A percentile compares a stretch with the other conserved stretches of the same genome.
Conservation (phyloP, 2,888 invertebrate genomes). For the Hyles lineata region DNA sequence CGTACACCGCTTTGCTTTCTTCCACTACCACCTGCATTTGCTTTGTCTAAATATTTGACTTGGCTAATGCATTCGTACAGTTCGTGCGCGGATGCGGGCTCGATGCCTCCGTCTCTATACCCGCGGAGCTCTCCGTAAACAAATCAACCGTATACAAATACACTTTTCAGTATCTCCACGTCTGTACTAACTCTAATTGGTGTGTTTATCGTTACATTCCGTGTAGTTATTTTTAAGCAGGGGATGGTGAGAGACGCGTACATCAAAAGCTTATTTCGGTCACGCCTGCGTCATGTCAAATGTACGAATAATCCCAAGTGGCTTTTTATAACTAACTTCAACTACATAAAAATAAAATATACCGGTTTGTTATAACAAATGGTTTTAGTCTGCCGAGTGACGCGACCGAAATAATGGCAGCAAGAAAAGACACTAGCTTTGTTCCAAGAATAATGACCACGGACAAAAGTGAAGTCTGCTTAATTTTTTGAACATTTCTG, state of each 20-base stretch:
- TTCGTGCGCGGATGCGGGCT: slow-evolving; percentile 43
- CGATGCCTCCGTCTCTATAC: background rate
- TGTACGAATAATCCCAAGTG: background rate
- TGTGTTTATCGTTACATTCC: background rate
- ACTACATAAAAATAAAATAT: slow-evolving; percentile 15
- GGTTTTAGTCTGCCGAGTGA: slow-evolving; percentile 20
- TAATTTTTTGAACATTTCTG: background rate
- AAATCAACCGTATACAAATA: slow-evolving; percentile 11
- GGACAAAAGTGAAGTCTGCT: slow-evolving; percentile 7
- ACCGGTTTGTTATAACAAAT: slow-evolving; percentile 17
- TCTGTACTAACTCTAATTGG: slow-evolving; percentile 13
- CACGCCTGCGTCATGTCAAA: slow-evolving; percentile 11
- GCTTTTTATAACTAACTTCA: slow-evolving; percentile 8
- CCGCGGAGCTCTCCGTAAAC: background rate
- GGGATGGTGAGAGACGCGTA: slow-evolving; percentile 6
- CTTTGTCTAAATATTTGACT: slow-evolving; percentile 68
- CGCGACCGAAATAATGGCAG: slow-evolving; percentile 7
- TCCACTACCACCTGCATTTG: slow-evolving; percentile 39
- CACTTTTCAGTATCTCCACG: slow-evolving; percentile 14
- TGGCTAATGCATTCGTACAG: slow-evolving; percentile 56
- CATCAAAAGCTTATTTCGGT: slow-evolving; percentile 18
- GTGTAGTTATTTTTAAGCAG: slow-evolving; percentile 2
- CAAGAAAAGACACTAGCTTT: slow-evolving; percentile 17
- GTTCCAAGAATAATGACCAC: slow-evolving; percentile 12
- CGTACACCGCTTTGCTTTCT: slow-evolving; percentile 57